These are phyloP conservation scores for Mesocentrotus franciscanus DNA, from an alignment of 53 echinoderm and acorn worm species.

Conservation along the genomic window DNA sequence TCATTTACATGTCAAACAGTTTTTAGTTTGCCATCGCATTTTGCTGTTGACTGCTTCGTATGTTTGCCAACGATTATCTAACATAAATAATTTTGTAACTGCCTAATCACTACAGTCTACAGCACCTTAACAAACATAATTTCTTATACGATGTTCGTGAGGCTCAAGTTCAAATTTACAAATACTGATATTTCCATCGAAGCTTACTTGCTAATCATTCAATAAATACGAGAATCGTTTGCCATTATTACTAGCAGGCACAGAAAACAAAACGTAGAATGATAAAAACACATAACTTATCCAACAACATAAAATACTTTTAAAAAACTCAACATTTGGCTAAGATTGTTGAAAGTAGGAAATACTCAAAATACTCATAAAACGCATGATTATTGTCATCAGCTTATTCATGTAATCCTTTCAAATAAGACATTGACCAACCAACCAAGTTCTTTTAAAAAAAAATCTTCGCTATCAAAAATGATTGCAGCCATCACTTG, in stretches of 20 bases:
- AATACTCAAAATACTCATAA: background rate
- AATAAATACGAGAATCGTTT: slow-evolving; percentile 14
- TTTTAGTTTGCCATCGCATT: too few relatives aligned
- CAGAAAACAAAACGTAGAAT: background rate
- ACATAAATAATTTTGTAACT: background rate
- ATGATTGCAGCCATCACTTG: too few relatives aligned
- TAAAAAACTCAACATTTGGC: background rate
- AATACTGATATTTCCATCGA: background rate
- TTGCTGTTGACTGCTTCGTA: too few relatives aligned
- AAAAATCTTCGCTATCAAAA: too few relatives aligned
- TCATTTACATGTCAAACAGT: too few relatives aligned
- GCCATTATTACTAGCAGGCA: slow-evolving; percentile 11
- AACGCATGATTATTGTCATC: background rate
- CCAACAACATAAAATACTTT: background rate
- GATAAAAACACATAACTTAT: background rate
- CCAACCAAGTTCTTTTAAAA: background rate
- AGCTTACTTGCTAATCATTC: background rate
- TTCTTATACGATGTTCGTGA: background rate
- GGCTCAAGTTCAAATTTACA: background rate
- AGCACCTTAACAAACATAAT: slow-evolving; percentile 16
- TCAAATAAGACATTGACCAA: background rate
- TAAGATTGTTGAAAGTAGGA: background rate
- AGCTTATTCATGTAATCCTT: background rate
- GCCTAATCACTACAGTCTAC: background rate
- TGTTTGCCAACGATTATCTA: too few relatives aligned